Evolutionary conservation across 1,140 invertebrate genomes (phyloP).

Genomic region (Cotesia glomerata): DNA sequence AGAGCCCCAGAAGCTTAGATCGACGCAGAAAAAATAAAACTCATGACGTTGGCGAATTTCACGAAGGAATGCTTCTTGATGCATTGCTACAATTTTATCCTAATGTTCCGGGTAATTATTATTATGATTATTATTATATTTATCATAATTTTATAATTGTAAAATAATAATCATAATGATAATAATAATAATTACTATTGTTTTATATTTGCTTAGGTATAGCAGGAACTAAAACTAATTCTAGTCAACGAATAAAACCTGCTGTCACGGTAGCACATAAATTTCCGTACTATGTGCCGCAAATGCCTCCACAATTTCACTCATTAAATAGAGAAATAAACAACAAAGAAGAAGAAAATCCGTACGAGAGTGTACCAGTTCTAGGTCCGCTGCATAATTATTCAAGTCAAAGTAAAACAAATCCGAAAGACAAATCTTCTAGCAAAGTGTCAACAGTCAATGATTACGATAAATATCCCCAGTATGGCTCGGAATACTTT

Average conservation of each 20-base stretch:
- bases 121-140: neutral
- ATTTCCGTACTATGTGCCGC: conserved; percentile 62
- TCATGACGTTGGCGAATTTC: conserved; percentile 65
- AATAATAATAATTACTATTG: neutral
- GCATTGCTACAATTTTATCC: conserved; percentile 64
- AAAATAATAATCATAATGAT: conserved; percentile 6
- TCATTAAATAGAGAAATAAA: conserved; percentile 42
- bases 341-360: conserved; percentile 50
- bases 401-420: conserved; percentile 44
- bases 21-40: conserved; percentile 61
- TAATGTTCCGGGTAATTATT: conserved; percentile 59
- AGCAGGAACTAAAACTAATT: conserved; percentile 49
- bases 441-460: conserved; percentile 25
- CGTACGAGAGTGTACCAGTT: conserved; percentile 68
- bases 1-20: conserved; percentile 67
- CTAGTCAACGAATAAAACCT: conserved; percentile 53
- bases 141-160: conserved; percentile 1
- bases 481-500: conserved; percentile 47
- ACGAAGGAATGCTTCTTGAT: conserved; percentile 72
- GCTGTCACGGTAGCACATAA: conserved; percentile 58
- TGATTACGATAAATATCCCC: conserved; percentile 41
- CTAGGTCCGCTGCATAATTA: conserved; percentile 59
- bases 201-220: conserved; percentile 43
- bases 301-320: conserved; percentile 45
- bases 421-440: conserved; percentile 41